phyloP scores from a whole-genome alignment of 2,113 vertebrate species.

The Nesospiza acunhae region DNA sequence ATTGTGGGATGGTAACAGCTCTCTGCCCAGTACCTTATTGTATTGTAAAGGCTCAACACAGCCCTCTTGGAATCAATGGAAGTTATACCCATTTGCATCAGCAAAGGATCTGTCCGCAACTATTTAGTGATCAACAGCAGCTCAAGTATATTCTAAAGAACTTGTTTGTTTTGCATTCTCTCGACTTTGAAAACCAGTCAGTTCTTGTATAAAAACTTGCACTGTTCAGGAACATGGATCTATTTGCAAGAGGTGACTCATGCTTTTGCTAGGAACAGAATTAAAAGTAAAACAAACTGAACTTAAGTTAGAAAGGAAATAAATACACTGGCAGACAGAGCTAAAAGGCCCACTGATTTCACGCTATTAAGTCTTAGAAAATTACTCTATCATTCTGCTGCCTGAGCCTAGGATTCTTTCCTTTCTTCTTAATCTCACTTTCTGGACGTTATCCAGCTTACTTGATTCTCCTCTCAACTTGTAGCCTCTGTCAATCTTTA shows the following conservation, averaged over 20 bases:
- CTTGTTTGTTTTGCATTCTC: conserved; percentile 43
- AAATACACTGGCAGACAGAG: background rate
- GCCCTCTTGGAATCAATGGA: background rate
- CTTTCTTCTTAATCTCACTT: conserved; percentile 54
- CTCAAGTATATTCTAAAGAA: background rate
- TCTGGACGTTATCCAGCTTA: conserved; percentile 53
- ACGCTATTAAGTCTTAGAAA: conserved; percentile 6
- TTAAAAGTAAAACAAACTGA: conserved; percentile 36
- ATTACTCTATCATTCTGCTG: conserved; percentile 3
- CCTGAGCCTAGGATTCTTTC: conserved; percentile 14
- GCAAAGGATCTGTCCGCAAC: background rate
- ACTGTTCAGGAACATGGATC: conserved; percentile 6
- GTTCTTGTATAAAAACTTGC: conserved; percentile 1
- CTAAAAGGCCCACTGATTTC: conserved; percentile 30
- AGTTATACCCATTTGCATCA: background rate
- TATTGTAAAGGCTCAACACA: background rate
- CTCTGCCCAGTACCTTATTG: background rate
- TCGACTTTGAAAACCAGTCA: background rate
- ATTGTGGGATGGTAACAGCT: background rate
- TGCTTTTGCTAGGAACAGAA: conserved; percentile 19
- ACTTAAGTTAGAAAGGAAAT: conserved; percentile 40
- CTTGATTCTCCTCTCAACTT: conserved; percentile 37
- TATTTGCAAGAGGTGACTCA: background rate
- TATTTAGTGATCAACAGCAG: background rate
- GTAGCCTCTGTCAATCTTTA: conserved; percentile 42